Evolutionary conservation across 2,113 vertebrate genomes (phyloP), one percentile per base, ranked within the genome.

Genomic region (Canis aureus): DNA sequence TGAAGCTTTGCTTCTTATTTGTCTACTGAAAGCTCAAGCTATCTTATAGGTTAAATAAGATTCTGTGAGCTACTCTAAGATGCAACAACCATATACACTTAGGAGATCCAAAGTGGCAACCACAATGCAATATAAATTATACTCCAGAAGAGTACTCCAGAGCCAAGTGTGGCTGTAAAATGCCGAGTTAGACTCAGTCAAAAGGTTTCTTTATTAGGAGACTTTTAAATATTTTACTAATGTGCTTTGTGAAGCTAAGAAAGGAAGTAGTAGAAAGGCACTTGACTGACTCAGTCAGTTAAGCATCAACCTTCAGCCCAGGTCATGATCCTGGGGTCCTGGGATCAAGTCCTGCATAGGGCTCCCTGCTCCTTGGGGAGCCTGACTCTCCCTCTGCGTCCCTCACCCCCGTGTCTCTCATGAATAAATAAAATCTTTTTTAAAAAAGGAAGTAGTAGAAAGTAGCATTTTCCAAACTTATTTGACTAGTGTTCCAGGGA

Each of bases 1-100:
- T 8, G 53, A 62, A 86, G 32, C 1, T 53, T 80, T 91, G 55
- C 17, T 76, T 83, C 84, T 83, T 64, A 62, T 80, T 94, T 85
- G 62, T 57, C 80, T 22, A 80, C 27, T 35, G 64, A 80, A 73
- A 91, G 9, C 35, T 17, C 12, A 22, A 80, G 43, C 55, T 80
- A 25, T 66, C 32, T 78, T 73, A 29, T 53, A n/a, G 23, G 11
- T 81, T 94, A 49, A 35, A 8, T 15, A 80, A 51, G 27, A 90
- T 89, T 67, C 79, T 85, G 55, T 91, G 43, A 85, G n/a, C 62
- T 90, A 80, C 43, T 71, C 27, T 81, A 66, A 85, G 66, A 91
- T 19, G 38, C 23, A 81, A 76, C n/a, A 27, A 64, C 19, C 35
- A 32, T 64, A 35, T 64, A 66, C 10, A 38, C 38, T 23, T 57